Conservation (phyloP, 2,797 vertebrate species). For the Poecile montanus region DNA sequence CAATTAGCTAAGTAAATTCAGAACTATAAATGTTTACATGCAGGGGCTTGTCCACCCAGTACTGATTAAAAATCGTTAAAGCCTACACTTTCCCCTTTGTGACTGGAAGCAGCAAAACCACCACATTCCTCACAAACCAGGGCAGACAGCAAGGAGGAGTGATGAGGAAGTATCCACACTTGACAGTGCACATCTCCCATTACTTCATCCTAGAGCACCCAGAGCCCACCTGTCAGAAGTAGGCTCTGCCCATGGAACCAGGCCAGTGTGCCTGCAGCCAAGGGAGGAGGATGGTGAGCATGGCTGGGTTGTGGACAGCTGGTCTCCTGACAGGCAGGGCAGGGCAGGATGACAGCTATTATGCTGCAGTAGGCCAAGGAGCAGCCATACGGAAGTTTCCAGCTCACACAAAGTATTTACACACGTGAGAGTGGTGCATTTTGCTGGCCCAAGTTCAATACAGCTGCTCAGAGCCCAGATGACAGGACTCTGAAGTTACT, state of each 20-base stretch:
- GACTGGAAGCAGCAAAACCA: neutral
- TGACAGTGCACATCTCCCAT: neutral
- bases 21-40: neutral
- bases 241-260: neutral
- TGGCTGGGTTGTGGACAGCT: neutral
- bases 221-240: neutral
- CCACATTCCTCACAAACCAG: neutral
- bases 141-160: neutral
- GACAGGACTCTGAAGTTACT: neutral
- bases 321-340: neutral
- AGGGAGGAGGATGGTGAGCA: neutral
- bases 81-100: neutral
- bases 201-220: neutral
- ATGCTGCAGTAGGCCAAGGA: neutral
- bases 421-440: neutral
- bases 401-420: neutral
- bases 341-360: neutral
- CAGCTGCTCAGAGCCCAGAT: neutral
- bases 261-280: neutral
- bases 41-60: neutral
- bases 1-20: conserved; percentile 28
- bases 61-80: neutral
- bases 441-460: neutral
- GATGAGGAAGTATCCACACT: neutral
- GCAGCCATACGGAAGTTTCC: neutral